Evolutionary conservation across 2,113 vertebrate genomes (phyloP), one percentile per base, ranked within the genome.

Genomic region (Aplodontia rufa): DNA sequence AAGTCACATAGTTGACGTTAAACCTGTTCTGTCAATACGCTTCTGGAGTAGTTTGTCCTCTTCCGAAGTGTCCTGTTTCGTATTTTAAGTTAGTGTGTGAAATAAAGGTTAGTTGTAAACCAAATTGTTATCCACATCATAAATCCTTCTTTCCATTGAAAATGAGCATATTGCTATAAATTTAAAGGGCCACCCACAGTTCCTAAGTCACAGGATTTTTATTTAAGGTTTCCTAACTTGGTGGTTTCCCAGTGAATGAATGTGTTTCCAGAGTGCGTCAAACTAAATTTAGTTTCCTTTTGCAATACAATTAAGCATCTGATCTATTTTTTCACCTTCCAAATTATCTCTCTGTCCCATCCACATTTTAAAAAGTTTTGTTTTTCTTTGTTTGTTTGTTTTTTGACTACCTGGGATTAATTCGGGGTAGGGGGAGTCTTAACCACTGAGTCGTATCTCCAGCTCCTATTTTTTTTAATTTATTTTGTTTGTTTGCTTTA

Each of bases 251-350:
- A 85, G 3, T 85, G 66, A 89, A 7, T 85, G 71, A 72, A 24
- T 40, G 30, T 30, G 72, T 71, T 85, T 80, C 10, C 22, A 90
- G n/a, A 90, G 8, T 64, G 53, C 35, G 69, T 81, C 55, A 93
- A 40, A 85, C 22, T 62, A 92, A 74, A 87, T 42, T 90, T 76
- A n/a, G 49, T 1, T 87, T 90, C 40, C 58, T 90, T 93, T 86
- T 75, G 19, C 11, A 76, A 8, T 64, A 45, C 3, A 53, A 17
- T 51, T 79, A 71, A 69, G 6, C 83, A 45, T 90, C 60, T 74
- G 55, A 42, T 83, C 12, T 53, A 28, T 62, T 86, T 95, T 86
- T 82, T 75, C 51, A 45, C n/a, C n/a, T 90, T 72, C 64, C 20
- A 75, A 71, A n/a, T n/a, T n/a, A n/a, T n/a, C n/a, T n/a, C n/a